These are phyloP conservation scores for Leptatherina wallacei DNA, from an alignment of 2,797 vertebrate species.

Conservation along the genomic window DNA sequence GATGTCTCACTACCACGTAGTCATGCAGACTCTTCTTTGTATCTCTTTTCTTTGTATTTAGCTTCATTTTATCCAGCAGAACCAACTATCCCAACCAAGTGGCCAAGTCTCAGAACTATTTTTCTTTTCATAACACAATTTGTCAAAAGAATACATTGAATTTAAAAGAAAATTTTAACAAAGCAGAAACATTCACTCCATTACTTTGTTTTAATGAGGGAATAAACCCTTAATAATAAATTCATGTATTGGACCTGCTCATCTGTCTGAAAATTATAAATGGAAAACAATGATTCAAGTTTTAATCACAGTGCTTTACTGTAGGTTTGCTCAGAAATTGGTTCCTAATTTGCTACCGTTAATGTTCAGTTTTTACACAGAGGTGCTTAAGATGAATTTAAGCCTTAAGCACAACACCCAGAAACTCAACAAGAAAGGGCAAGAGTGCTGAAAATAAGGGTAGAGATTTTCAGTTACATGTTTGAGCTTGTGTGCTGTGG, in stretches of 20 bases:
- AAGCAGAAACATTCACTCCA: not conserved
- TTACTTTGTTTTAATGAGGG: not conserved
- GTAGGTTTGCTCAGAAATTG: constrained; percentile 21
- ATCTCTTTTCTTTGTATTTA: constrained; percentile 1
- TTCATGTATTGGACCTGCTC: no score
- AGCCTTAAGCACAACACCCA: constrained; percentile 60
- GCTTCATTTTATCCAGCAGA: no score
- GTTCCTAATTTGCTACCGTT: constrained; percentile 7
- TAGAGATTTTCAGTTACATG: constrained; percentile 55
- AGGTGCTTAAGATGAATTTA: constrained; percentile 52
- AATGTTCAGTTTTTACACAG: constrained; percentile 25
- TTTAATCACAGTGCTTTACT: not conserved
- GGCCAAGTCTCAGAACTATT: not conserved
- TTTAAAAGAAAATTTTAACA: not conserved
- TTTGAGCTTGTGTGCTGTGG: constrained; percentile 56
- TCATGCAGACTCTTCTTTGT: constrained; percentile 26
- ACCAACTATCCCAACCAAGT: not conserved
- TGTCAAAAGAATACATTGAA: not conserved
- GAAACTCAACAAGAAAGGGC: constrained; percentile 64
- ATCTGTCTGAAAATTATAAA: not conserved
- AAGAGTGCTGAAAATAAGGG: constrained; percentile 43
- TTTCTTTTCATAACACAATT: not conserved
- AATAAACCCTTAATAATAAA: not conserved
- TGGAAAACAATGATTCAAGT: not conserved
- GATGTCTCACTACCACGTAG: constrained; percentile 25